phyloP scores from a whole-genome alignment of 1,140 invertebrate genomes.

The Lethocerus indicus region DNA sequence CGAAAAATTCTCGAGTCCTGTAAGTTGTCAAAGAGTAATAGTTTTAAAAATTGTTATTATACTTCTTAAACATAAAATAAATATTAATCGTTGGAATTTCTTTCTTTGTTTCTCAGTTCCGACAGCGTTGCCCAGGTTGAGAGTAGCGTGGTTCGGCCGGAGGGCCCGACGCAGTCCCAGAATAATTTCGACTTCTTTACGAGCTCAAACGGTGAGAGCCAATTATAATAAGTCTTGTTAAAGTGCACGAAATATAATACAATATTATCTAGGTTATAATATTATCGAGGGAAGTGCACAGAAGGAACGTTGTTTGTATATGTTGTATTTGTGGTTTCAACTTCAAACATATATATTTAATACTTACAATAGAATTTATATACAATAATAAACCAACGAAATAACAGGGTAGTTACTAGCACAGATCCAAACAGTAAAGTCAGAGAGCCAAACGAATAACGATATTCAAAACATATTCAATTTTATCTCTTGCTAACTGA shows the following conservation, averaged over 20 bases:
- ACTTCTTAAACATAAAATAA: not conserved
- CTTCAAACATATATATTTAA: too few species aligned
- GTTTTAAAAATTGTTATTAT: not conserved
- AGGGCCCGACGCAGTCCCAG: slow-evolving; percentile 22
- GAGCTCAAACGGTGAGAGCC: slow-evolving; percentile 29
- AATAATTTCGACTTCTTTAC: slow-evolving; percentile 32
- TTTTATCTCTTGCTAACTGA: too few species aligned
- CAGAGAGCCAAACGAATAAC: too few species aligned
- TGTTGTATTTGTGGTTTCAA: too few species aligned
- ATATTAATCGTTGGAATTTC: not conserved
- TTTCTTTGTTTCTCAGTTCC: slow-evolving; percentile 16
- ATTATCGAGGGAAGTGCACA: too few species aligned
- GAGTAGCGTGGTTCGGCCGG: slow-evolving; percentile 29
- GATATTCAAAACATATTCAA: too few species aligned
- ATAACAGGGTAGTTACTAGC: too few species aligned
- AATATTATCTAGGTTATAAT: too few species aligned
- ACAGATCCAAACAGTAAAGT: too few species aligned
- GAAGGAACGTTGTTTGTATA: too few species aligned
- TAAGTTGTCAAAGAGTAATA: slow-evolving; percentile 24
- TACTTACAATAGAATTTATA: too few species aligned
- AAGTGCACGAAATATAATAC: not conserved
- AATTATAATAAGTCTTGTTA: not conserved
- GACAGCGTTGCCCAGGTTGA: slow-evolving; percentile 32
- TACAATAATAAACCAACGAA: too few species aligned
- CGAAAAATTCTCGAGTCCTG: slow-evolving; percentile 61